Evolutionary conservation across 1,140 invertebrate genomes (phyloP), one percentile per base, ranked within the genome.

Genomic region (Pollicipes pollicipes): DNA sequence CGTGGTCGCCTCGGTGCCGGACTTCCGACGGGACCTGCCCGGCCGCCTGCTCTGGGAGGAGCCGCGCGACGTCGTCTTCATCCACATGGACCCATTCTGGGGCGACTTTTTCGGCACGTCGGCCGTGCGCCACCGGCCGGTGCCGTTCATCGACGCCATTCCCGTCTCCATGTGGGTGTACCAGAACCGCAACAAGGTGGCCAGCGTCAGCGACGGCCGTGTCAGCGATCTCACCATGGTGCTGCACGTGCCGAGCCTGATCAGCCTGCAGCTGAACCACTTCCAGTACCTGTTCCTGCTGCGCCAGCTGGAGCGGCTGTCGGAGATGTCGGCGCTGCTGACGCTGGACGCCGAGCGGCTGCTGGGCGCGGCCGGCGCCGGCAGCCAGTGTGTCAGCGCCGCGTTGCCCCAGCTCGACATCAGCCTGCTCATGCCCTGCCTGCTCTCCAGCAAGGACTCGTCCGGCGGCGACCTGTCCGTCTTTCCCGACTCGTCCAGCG

Each of bases 281-380:
- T 94, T 91, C 80, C 94, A 97, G 81, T 89, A 89, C 79, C 82
- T 97, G 68, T 96, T 97, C 79, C 79, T 97, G 30, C 79, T 95
- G 76, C 82, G 93, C 68, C 81, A 95, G 68, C 82, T 88, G 30
- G 93, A 97, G 80, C 85, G 88, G n/a, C 76, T 93, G 10, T 83
- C 88, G 2, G 88, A 91, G 78, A 82, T 94, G 80, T 83, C 86
- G 2, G 88, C 88, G 2, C 92, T 90, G 79, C 78, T 96, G 32
- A 85, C 87, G 27, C 81, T 90, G 67, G 92, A 96, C 78, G 86
- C 89, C 0, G 86, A 88, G 72, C 82, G 85, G 69, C 88, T 90
- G 75, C 77, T 87, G 69, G 84, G 84, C 73, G 79, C 82, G 37
- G 78, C 78, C 64, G 72, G 73, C 30, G 29, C 70, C 32, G 73